Conservation (phyloP, 1,140 invertebrate species). For the Orchesella cincta region DNA sequence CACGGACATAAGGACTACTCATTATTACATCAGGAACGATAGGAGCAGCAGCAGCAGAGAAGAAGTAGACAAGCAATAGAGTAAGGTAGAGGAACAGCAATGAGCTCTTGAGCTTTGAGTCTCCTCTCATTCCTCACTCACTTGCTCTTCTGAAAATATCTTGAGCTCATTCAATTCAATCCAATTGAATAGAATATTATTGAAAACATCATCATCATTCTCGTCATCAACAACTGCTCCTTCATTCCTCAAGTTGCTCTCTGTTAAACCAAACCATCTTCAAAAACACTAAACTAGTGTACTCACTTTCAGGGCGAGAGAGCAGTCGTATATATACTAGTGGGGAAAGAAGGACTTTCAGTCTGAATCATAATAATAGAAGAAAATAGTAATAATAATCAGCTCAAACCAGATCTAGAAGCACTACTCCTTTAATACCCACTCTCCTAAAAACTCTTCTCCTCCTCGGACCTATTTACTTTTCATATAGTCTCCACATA, state of each 20-base stretch:
- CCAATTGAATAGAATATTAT: slow-evolving; percentile 27
- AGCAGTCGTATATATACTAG: background rate
- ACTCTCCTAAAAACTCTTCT: background rate
- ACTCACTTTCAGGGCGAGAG: background rate
- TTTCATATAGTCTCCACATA: no score
- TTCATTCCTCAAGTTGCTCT: background rate
- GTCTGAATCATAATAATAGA: background rate
- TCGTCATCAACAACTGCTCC: background rate
- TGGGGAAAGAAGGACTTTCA: background rate
- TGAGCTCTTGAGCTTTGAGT: slow-evolving; percentile 28
- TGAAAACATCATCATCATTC: slow-evolving; percentile 21
- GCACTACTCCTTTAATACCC: background rate
- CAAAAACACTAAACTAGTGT: background rate
- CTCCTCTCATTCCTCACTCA: slow-evolving; percentile 23
- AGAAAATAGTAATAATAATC: background rate
- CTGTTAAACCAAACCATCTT: slow-evolving; percentile 9
- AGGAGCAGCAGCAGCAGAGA: slow-evolving; percentile 16
- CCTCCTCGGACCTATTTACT: background rate
- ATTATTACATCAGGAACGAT: slow-evolving; percentile 17
- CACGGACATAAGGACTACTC: slow-evolving; percentile 1
- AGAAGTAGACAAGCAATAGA: background rate
- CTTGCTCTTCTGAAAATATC: slow-evolving; percentile 16
- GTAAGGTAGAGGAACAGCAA: background rate
- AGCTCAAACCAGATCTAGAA: no score
- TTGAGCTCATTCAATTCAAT: slow-evolving; percentile 24